phyloP scores from a whole-genome alignment of 2,113 vertebrate species.

The Chionis minor region DNA sequence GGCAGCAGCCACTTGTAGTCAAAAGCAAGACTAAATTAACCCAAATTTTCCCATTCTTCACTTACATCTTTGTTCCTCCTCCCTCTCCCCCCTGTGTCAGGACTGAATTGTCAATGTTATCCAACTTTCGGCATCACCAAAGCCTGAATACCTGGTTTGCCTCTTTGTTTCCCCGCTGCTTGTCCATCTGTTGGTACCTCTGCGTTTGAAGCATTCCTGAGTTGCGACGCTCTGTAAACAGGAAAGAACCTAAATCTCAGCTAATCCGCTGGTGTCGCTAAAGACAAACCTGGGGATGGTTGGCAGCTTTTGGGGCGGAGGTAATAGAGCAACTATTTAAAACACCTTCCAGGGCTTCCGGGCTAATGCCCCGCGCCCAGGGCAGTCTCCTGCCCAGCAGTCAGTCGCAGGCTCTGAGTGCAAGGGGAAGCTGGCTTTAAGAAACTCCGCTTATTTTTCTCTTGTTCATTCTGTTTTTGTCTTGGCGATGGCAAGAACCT shows the following conservation, averaged over 20 bases:
- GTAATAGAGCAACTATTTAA: background rate
- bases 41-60: background rate
- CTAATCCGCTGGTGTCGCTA: background rate
- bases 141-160: background rate
- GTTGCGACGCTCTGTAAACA: background rate
- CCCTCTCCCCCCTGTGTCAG: background rate
- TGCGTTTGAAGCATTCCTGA: background rate
- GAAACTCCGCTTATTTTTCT: background rate
- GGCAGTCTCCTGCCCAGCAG: background rate
- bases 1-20: background rate
- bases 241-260: background rate
- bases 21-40: background rate
- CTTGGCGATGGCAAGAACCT: background rate
- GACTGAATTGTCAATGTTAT: background rate
- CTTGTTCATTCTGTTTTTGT: background rate
- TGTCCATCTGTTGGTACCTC: background rate
- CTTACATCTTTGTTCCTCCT: background rate
- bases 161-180: background rate
- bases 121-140: background rate
- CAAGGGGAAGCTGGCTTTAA: background rate
- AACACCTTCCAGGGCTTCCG: background rate
- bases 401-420: background rate
- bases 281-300: background rate
- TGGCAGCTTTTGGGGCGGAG: background rate
- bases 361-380: background rate